These are phyloP conservation scores for Hydropotes inermis DNA, from an alignment of 2,113 vertebrate genomes.

Conservation along the genomic window DNA sequence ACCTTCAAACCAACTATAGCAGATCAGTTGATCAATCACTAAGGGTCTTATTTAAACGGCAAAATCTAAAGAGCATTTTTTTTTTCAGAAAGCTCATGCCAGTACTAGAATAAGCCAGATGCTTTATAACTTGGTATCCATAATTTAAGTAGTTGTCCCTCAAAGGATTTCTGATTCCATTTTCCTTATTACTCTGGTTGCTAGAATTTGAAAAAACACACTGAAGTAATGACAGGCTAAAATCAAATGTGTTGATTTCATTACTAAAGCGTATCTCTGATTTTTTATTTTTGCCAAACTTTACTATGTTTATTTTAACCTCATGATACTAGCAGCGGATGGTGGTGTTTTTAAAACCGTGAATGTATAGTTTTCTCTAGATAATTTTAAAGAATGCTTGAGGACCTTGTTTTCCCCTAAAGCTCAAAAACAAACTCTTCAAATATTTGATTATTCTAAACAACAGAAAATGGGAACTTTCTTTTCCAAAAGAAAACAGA, in stretches of 20 bases:
- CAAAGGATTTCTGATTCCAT: background rate
- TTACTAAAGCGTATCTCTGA: background rate
- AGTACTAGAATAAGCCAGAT: background rate
- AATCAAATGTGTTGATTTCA: background rate
- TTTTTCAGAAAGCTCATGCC: background rate
- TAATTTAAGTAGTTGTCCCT: background rate
- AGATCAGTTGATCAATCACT: background rate
- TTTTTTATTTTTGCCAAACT: conserved; percentile 30
- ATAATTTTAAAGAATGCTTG: background rate
- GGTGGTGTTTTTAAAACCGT: background rate
- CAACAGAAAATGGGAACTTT: background rate
- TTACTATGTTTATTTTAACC: background rate
- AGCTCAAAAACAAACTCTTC: background rate
- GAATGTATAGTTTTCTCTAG: background rate
- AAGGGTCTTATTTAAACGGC: background rate
- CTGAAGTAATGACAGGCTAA: background rate
- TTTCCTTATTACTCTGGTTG: background rate
- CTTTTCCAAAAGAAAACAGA: background rate
- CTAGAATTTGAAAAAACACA: background rate
- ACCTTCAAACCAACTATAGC: background rate
- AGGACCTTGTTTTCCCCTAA: background rate
- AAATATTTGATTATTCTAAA: conserved; percentile 8
- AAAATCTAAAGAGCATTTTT: background rate
- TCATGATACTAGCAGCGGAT: background rate
- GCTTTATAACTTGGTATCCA: background rate